Evolutionary conservation across 2,797 vertebrate genomes (phyloP).

Genomic region (Halcyon chelicuti): DNA sequence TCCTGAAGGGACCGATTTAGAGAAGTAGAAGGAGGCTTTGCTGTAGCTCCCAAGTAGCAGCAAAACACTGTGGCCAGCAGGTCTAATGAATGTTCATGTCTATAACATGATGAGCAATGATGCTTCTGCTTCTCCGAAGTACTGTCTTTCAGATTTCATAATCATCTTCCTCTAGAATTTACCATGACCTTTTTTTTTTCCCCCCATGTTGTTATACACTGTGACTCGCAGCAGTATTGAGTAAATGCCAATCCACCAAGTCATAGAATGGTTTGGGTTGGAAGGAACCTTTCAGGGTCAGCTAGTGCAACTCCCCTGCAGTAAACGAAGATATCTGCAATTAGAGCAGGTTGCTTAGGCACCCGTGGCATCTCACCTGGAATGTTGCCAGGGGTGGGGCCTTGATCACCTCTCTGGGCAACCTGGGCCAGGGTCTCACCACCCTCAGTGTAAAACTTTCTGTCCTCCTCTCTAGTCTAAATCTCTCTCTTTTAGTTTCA

Average conservation of each 20-base stretch:
- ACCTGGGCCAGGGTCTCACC: background rate
- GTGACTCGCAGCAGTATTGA: background rate
- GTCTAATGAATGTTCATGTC: background rate
- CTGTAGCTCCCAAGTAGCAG: background rate
- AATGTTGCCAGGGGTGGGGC: background rate
- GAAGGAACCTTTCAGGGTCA: background rate
- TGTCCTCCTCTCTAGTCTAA: too few species aligned
- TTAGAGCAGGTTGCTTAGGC: background rate
- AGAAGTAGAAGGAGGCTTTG: background rate
- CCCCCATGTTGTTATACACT: rapidly evolving
- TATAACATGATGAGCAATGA: rapidly evolving
- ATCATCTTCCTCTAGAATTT: background rate
- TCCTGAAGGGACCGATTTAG: background rate
- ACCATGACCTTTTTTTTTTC: background rate
- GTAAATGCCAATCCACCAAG: background rate
- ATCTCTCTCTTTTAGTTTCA: too few species aligned
- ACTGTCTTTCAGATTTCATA: background rate
- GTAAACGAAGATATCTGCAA: background rate
- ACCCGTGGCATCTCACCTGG: background rate
- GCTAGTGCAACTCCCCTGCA: background rate
- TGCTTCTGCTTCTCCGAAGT: background rate
- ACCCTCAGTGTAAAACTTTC: background rate
- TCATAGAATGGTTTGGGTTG: background rate
- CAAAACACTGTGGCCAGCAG: background rate
- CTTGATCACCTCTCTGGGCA: background rate